Evolutionary conservation across 2,888 invertebrate genomes (phyloP), one percentile per base, ranked within the genome.

Genomic region (Trachelus troglodyta): DNA sequence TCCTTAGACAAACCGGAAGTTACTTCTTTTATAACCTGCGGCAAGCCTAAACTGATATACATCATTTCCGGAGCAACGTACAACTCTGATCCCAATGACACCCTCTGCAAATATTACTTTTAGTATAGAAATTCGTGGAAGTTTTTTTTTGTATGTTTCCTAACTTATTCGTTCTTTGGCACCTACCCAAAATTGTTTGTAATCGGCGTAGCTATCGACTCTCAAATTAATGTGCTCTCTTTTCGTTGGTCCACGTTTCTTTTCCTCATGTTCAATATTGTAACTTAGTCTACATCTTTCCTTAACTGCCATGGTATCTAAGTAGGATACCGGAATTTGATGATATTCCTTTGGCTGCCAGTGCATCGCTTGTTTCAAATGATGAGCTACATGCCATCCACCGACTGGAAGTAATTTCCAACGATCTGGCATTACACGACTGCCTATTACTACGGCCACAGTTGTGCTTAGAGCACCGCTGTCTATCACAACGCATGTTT

Each of bases 401-500:
- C 92, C 92, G n/a, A 92, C 90, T 34, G 91, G 91, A 79, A 91
- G 83, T 34, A 90, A 84, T 82, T 86, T 86, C 90, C 91, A 91
- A 11, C 92, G 88, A 75, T 89, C 87, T 3, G 90, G 89, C 78
- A 91, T 89, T 12, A 92, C 91, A 74, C 90, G 84, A n/a, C 92
- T 91, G 37, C 90, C 89, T 69, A 92, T 88, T 12, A 92, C 90
- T 73, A 92, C 91, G 30, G 92, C 90, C 4, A 92, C 92, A 11
- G 91, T 91, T 71, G 92, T 92, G 79, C 90, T 92, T 23, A 92
- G 81, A 75, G 92, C 92, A 74, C 92, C 92, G 81, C 92, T 92
- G 77, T 92, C 92, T 34, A 92, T 87, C n/a, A 92, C 91, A 23
- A 92, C 89, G 76, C 92, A 92, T 15, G 92, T 92, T 79, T 92